Evolutionary conservation across 2,113 vertebrate genomes (phyloP).

Genomic region (Cisticola juncidis): DNA sequence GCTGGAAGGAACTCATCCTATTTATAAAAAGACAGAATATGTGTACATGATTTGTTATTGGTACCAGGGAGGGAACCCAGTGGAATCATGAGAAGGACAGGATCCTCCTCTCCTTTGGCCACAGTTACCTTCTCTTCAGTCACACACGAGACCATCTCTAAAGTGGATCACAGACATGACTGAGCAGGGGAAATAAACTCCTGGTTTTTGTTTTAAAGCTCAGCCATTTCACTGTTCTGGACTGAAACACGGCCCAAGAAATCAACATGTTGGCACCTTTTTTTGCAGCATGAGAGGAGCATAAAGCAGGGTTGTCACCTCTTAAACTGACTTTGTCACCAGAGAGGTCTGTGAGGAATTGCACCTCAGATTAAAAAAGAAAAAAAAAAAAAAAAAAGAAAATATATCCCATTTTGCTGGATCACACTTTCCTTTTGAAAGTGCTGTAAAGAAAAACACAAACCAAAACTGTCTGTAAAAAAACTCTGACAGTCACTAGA

Average conservation of each 20-base stretch:
- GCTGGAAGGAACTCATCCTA: background rate
- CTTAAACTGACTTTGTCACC: background rate
- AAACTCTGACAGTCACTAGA: background rate
- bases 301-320: background rate
- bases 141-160: background rate
- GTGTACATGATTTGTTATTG: constrained; percentile 45
- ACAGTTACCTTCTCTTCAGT: background rate
- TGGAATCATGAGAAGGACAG: constrained; percentile 71
- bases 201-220: background rate
- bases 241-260: background rate
- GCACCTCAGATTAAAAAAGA: background rate
- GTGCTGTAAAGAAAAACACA: background rate
- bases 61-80: constrained; percentile 68
- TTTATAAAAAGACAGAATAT: constrained; percentile 37
- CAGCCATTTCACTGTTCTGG: background rate
- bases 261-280: background rate
- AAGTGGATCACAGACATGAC: background rate
- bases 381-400: background rate
- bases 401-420: background rate
- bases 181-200: background rate
- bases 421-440: background rate
- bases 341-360: background rate
- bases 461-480: background rate
- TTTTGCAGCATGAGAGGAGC: background rate
- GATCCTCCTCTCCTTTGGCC: background rate